Evolutionary conservation across 2,797 vertebrate species (phyloP).

Genomic region (Parambassis ranga): DNA sequence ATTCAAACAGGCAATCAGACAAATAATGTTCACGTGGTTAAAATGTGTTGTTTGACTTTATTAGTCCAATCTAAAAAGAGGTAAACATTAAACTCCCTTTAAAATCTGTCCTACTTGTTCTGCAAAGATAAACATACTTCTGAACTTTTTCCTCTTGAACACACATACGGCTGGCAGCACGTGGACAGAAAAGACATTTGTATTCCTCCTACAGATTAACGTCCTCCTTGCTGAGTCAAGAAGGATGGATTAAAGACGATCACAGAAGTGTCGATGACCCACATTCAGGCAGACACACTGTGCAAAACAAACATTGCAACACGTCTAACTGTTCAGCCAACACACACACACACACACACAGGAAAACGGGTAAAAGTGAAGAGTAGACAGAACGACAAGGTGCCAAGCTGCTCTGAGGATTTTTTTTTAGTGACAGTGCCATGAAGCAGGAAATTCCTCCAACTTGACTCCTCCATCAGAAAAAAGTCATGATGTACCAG

Average conservation of each 20-base stretch:
- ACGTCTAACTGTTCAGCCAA: not conserved
- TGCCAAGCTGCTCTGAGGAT: not conserved
- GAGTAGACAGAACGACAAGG: not conserved
- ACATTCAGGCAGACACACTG: not conserved
- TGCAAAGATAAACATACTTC: slow-evolving; percentile 7
- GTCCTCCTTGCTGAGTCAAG: slow-evolving; percentile 6
- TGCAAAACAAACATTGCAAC: not conserved
- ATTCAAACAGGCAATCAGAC: not conserved
- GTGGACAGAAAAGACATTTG: not conserved
- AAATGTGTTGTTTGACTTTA: not conserved
- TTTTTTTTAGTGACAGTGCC: not conserved
- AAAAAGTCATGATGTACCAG: slow-evolving; percentile 54
- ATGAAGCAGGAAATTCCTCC: slow-evolving; percentile 62
- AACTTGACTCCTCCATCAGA: slow-evolving; percentile 47
- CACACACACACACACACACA: not conserved
- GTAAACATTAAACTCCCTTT: not conserved
- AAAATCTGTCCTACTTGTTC: not conserved
- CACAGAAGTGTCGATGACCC: not conserved
- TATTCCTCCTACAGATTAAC: slow-evolving; percentile 32
- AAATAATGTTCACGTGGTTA: not conserved
- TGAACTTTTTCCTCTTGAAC: slow-evolving; percentile 1
- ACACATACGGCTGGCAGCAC: not conserved
- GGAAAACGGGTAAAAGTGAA: not conserved
- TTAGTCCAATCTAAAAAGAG: not conserved
- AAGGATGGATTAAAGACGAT: slow-evolving; percentile 27